Evolutionary conservation across 1,140 invertebrate species (phyloP), one percentile per base, ranked within the genome.

Genomic region (Antheraea pernyi): DNA sequence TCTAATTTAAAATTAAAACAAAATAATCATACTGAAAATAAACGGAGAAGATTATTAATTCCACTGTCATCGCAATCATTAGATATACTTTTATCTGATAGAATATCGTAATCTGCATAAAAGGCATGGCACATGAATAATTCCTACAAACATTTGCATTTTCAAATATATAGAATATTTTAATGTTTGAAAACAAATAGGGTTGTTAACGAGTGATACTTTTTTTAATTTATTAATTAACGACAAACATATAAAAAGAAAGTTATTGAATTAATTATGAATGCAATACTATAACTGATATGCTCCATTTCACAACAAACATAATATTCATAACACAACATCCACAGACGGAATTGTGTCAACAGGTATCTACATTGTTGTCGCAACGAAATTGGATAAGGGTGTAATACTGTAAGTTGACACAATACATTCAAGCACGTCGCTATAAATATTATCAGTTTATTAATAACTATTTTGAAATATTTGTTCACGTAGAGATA

Each of bases 351-450:
- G 19, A 59, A 59, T 67, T 68, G 67, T 68, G 67, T 65, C 61
- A 69, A 64, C 61, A 59, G 30, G 7, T 70, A 66, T 70, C 72
- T 67, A 68, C 53, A 19, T 10, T 53, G 53, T 59, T 70, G 68
- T 0, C 68, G 68, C 65, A 70, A 70, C 48, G 65, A 39, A 66
- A 72, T 67, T 73, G 63, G 68, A 73, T 73, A 73, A 64, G 68
- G 68, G 67, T 46, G 67, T 68, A 61, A 68, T 42, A 61, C 36
- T 68, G 19, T 59, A 46, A 68, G 46, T 59, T 42, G 53, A 60
- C 65, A 37, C 58, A 59, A 67, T 59, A 53, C 30, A 18, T 68
- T 61, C 39, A 11, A 61, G 36, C 67, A 68, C 59, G 67, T 62
- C 61, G 39, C 65, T 65, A 58, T 48, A 48, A 53, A 65, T 19